Evolutionary conservation across 2,888 invertebrate species (phyloP).

Genomic region (Coenonympha arcania): DNA sequence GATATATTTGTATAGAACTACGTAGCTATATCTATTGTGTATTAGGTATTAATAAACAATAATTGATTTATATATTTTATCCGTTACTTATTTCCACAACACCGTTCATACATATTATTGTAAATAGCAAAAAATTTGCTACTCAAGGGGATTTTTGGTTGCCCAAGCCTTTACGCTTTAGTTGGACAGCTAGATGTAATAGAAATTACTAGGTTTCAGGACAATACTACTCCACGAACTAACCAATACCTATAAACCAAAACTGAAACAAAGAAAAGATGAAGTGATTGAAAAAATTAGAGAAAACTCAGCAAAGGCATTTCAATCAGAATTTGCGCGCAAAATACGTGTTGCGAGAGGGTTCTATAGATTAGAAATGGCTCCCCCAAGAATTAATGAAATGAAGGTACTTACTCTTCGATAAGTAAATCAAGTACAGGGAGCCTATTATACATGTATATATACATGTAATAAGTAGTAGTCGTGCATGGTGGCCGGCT

Average conservation of each 20-base stretch:
- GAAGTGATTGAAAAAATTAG: slow-evolving; percentile 26
- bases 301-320: slow-evolving; percentile 44
- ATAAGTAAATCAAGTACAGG: neutral
- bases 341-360: slow-evolving; percentile 51
- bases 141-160: no score
- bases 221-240: slow-evolving; percentile 11
- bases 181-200: no score
- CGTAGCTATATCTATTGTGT: no score
- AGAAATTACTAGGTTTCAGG: slow-evolving; percentile 18
- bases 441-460: neutral
- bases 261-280: slow-evolving; percentile 37
- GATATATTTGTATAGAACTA: no score
- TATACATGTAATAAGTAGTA: neutral
- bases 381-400: slow-evolving; percentile 45
- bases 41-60: no score
- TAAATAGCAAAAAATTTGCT: no score
- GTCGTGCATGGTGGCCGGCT: no score
- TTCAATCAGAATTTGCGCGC: slow-evolving; percentile 44
- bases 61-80: no score
- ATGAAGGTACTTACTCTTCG: slow-evolving; percentile 35
- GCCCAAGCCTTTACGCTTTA: no score
- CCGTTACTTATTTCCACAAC: no score
- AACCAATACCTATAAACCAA: slow-evolving; percentile 35
- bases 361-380: slow-evolving; percentile 56
- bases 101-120: no score